Conservation (phyloP, 2,797 vertebrate species). For the Artibeus lituratus region DNA sequence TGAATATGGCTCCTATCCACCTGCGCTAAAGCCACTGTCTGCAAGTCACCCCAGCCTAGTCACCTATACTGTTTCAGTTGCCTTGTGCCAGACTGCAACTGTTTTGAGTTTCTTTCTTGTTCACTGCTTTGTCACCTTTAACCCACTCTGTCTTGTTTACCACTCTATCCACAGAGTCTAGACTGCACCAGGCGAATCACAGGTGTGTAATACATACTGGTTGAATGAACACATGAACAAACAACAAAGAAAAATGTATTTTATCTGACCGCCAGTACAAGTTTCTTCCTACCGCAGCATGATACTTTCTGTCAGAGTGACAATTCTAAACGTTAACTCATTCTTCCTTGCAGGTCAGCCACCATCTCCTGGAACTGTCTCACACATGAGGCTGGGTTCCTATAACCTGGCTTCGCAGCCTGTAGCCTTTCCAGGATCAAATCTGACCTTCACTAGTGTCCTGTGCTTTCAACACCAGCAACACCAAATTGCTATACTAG, state of each 20-base stretch:
- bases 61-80: neutral
- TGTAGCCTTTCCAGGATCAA: neutral
- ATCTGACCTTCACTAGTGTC: neutral
- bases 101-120: neutral
- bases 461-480: neutral
- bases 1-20: neutral
- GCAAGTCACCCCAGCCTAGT: neutral
- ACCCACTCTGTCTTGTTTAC: neutral
- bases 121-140: neutral
- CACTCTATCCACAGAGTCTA: neutral
- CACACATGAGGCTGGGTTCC: neutral
- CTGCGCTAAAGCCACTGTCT: neutral
- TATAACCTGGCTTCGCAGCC: neutral
- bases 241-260: neutral
- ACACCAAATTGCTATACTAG: neutral
- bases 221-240: neutral
- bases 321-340: neutral
- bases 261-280: neutral
- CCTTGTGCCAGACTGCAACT: neutral
- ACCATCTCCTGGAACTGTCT: neutral
- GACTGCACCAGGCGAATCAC: neutral
- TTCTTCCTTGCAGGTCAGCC: neutral
- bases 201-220: neutral
- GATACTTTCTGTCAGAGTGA: neutral
- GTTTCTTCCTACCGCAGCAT: neutral